Evolutionary conservation across 2,113 vertebrate genomes (phyloP).

Genomic region (Octodon degus): DNA sequence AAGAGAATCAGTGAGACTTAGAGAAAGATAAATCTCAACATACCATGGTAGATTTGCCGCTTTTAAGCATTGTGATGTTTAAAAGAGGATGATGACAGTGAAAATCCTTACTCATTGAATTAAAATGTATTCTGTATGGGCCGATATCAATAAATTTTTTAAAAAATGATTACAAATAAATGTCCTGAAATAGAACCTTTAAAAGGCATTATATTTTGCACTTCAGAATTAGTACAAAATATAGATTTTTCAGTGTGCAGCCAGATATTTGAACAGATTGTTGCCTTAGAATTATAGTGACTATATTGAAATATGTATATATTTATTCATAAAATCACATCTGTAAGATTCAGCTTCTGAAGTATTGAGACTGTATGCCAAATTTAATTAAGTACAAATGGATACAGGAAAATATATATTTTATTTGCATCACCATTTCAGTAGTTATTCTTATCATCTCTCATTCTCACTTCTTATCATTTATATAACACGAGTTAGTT

Average conservation of each 20-base stretch:
- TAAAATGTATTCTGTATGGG: neutral
- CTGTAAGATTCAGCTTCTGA: neutral
- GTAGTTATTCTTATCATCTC: neutral
- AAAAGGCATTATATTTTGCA: neutral
- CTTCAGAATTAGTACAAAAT: neutral
- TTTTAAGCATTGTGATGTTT: neutral
- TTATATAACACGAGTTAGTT: neutral
- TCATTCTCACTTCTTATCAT: neutral
- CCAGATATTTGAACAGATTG: neutral
- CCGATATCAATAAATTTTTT: neutral
- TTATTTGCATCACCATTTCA: neutral
- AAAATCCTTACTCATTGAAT: neutral
- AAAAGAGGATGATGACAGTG: neutral
- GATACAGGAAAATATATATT: neutral
- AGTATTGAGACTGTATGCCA: neutral
- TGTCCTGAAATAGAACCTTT: neutral
- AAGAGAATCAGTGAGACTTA: neutral
- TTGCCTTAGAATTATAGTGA: neutral
- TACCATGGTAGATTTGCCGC: no score
- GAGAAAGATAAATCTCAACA: neutral
- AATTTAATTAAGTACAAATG: neutral
- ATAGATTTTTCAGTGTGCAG: neutral
- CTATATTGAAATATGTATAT: neutral
- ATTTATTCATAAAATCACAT: neutral
- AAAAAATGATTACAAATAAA: neutral